Evolutionary conservation across 2,888 invertebrate species (phyloP).

Genomic region (Drosophila subquinaria): DNA sequence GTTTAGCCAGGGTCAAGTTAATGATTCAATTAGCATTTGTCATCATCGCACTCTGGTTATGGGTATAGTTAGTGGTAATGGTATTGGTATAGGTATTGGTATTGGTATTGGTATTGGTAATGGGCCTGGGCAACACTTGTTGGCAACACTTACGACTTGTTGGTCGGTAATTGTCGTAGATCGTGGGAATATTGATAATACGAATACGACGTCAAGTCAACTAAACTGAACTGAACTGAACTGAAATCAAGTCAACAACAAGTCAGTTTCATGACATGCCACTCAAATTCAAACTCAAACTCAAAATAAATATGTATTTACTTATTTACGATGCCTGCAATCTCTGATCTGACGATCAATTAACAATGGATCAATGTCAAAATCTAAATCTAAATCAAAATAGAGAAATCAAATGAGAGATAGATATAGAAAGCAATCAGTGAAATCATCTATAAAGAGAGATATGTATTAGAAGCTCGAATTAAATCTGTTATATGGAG

Average conservation of each 20-base stretch:
- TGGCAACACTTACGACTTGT: slow-evolving; percentile 22
- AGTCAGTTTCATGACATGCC: slow-evolving; percentile 37
- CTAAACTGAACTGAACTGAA: not conserved
- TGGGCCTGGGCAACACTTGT: slow-evolving; percentile 13
- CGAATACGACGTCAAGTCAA: not conserved
- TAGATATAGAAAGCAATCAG: not conserved
- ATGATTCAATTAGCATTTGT: slow-evolving; percentile 79
- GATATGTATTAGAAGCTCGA: no score
- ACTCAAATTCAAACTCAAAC: slow-evolving; percentile 21
- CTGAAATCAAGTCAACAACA: not conserved
- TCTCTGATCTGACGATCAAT: slow-evolving; percentile 24
- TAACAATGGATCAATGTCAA: slow-evolving; percentile 18
- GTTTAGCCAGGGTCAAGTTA: slow-evolving; percentile 71
- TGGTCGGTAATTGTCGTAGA: slow-evolving; percentile 68
- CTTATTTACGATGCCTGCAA: no score
- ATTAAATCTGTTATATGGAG: no score
- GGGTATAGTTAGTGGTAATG: not conserved
- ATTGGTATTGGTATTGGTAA: not conserved
- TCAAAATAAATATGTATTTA: slow-evolving; percentile 4
- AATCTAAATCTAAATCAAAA: slow-evolving; percentile 17
- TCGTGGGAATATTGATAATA: slow-evolving; percentile 76
- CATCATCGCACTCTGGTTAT: slow-evolving; percentile 43
- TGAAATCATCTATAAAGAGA: not conserved
- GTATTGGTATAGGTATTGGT: not conserved
- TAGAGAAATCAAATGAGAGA: not conserved